phyloP scores from a whole-genome alignment of 2,888 invertebrate genomes.

The Drosophila rubida region DNA sequence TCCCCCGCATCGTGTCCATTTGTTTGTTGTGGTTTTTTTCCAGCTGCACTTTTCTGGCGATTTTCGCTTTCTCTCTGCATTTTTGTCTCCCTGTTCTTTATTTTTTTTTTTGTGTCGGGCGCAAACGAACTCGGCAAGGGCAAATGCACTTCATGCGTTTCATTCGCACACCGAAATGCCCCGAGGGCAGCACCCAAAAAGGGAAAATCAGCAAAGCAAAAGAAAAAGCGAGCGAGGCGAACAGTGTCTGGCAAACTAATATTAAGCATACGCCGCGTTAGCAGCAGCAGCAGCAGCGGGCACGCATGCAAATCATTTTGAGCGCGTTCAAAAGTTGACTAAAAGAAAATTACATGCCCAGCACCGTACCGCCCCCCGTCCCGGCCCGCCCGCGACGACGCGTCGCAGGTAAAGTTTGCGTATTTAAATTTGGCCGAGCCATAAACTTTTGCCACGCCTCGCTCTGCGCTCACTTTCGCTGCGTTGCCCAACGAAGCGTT shows the following conservation, averaged over 20 bases:
- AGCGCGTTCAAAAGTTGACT: conserved; percentile 70
- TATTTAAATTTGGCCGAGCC: conserved; percentile 65
- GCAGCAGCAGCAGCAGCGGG: conserved; percentile 4
- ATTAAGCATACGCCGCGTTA: conserved; percentile 64
- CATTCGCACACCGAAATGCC: conserved; percentile 1
- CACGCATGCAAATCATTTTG: conserved; percentile 68
- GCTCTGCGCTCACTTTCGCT: conserved; percentile 28
- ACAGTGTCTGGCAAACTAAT: conserved; percentile 49
- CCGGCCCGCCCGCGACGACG: not conserved
- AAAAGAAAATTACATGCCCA: conserved; percentile 65
- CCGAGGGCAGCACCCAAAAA: no score
- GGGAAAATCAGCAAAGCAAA: no score
- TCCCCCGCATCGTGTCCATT: conserved; percentile 16
- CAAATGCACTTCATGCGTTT: conserved; percentile 29
- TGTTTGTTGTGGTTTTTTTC: conserved; percentile 42
- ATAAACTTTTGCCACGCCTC: conserved; percentile 28
- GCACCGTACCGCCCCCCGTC: conserved; percentile 24
- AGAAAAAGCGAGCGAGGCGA: not conserved
- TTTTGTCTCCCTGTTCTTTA: conserved; percentile 6
- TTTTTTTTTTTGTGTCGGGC: conserved; percentile 17
- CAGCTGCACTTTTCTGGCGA: conserved; percentile 4
- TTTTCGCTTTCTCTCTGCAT: conserved; percentile 9
- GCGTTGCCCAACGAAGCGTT: conserved; percentile 61
- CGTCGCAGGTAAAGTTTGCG: conserved; percentile 47
- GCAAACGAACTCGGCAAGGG: not conserved